A percentile compares a stretch with the other conserved stretches of the same genome.
Evolutionary conservation across 2,888 invertebrate species (phyloP).

Genomic region (Ennomos quercinarius): DNA sequence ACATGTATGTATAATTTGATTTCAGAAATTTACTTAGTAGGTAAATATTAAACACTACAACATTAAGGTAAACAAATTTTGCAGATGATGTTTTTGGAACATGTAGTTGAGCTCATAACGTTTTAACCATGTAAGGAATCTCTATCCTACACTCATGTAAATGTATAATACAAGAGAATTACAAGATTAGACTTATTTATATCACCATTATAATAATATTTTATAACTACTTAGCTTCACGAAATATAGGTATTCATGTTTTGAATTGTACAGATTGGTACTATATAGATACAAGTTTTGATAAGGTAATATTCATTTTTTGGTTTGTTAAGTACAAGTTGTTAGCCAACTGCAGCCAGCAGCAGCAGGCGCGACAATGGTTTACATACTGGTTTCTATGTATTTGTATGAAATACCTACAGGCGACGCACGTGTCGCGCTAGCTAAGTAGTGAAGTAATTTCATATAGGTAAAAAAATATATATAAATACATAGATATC

Average conservation of each 20-base stretch:
- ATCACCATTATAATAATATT: conserved; percentile 24
- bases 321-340: no score
- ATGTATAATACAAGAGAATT: conserved; percentile 11
- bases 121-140: conserved; percentile 3
- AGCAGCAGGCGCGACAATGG: no score
- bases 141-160: conserved; percentile 15
- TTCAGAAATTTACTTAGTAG: background rate
- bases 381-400: no score
- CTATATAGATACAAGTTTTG: background rate
- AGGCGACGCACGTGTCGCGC: no score
- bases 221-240: conserved; percentile 42
- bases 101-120: conserved; percentile 10
- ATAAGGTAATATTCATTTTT: background rate
- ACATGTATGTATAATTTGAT: conserved; percentile 9
- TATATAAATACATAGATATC: no score
- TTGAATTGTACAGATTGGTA: background rate
- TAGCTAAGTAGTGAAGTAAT: no score
- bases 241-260: conserved; percentile 28
- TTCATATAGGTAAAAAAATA: no score
- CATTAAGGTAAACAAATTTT: background rate
- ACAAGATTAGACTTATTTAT: conserved; percentile 22
- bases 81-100: background rate
- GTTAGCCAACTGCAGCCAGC: no score
- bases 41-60: background rate
- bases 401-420: no score